Evolutionary conservation across 1,140 invertebrate genomes (phyloP).

Genomic region (Cyclargus thomasi): DNA sequence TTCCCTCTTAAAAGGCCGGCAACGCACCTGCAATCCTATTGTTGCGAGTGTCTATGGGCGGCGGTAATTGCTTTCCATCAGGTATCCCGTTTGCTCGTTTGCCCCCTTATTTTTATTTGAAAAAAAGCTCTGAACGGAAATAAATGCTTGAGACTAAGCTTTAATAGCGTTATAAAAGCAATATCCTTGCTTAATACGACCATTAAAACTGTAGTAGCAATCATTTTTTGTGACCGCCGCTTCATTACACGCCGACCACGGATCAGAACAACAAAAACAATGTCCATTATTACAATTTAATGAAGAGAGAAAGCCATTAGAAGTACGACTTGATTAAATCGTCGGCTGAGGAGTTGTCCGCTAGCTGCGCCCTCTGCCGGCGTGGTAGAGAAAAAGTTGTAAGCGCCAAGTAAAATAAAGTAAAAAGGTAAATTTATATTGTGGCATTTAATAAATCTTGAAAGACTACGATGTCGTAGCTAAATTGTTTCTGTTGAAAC

Average conservation of each 20-base stretch:
- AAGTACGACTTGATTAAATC: constrained; percentile 66
- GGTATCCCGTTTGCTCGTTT: too few species aligned
- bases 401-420: neutral
- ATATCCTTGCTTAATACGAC: neutral
- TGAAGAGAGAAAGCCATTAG: constrained; percentile 69
- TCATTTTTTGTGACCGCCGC: constrained; percentile 14
- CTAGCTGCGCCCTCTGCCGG: constrained; percentile 50
- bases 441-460: too few species aligned
- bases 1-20: too few species aligned
- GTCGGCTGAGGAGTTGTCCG: constrained; percentile 59
- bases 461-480: too few species aligned
- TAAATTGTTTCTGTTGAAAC: too few species aligned
- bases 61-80: too few species aligned
- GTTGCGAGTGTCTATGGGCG: too few species aligned
- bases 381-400: neutral
- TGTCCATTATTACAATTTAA: constrained; percentile 69
- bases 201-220: constrained; percentile 11
- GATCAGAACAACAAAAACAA: constrained; percentile 50
- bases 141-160: neutral
- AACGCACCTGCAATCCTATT: too few species aligned
- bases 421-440: too few species aligned
- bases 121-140: neutral
- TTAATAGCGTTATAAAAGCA: neutral
- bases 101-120: too few species aligned
- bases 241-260: constrained; percentile 36